Evolutionary conservation across 2,113 vertebrate species (phyloP).

Genomic region (Felis catus): F.catus_Fca126_mat1.0 CM031420.1:24665501-24666000

Average conservation of each 20-base stretch:
- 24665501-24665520: background rate
- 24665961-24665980: background rate
- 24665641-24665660: background rate
- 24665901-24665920: background rate
- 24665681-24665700: background rate
- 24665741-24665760: background rate
- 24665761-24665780: background rate
- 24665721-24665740: background rate
- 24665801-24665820: background rate
- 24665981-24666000: background rate
- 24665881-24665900: background rate
- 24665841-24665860: background rate
- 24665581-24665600: background rate
- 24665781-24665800: background rate
- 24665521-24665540: background rate
- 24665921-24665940: background rate
- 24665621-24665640: background rate
- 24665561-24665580: background rate
- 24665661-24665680: background rate
- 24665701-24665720: background rate
- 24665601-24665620: background rate
- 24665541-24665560: background rate
- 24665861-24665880: background rate
- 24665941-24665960: background rate
- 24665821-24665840: background rate